Evolutionary conservation across 2,888 invertebrate genomes (phyloP), one percentile per base, ranked within the genome.

Genomic region (Drosophila paranaensis): DNA sequence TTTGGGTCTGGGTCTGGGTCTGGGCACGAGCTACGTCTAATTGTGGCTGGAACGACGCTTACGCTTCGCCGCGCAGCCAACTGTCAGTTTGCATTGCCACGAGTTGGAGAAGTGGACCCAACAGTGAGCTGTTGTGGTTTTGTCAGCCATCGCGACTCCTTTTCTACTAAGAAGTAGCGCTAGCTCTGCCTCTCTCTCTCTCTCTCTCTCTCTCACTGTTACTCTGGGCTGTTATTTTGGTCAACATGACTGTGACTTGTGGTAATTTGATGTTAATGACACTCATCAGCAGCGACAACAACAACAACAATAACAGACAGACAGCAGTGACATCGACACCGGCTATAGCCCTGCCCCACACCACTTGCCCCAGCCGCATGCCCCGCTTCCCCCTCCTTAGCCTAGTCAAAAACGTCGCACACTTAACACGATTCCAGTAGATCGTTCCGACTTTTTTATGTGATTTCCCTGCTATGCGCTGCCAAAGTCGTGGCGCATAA

Each of bases 261-360:
- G 88, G 90, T 88, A 89, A 91, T 91, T 89, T 90, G 90, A 90
- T 90, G 90, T 89, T 91, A 90, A 90, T 90, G 89, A 88, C 86
- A 89, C 82, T 86, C 87, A 89, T 89, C 86, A 88, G 76, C 79
- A 69, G 77, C 72, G 70, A 71, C 84, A 75, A 67, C 77, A 70
- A 48, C 39, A 37, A 37, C 57, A 56, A 55, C 57, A 64, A 35
- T 4, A 3, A 27, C 57, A 71, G 60, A 57, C 55, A 72, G 58
- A 20, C 46, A 55, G 45, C 45, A 53, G 55, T 65, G 77, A 83
- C 78, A 83, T 87, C 79, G 77, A 87, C 84, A 81, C 87, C 84
- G 54, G 20, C 45, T 50, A 25, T 39, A 35, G 64, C 57, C 33
- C 16, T 20, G 13, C 11, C 14, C n/a, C 20, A 10, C 25, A 50